Base-by-base conservation (phyloP, 2,797 vertebrate species). In the Phalanger gymnotis region DNA sequence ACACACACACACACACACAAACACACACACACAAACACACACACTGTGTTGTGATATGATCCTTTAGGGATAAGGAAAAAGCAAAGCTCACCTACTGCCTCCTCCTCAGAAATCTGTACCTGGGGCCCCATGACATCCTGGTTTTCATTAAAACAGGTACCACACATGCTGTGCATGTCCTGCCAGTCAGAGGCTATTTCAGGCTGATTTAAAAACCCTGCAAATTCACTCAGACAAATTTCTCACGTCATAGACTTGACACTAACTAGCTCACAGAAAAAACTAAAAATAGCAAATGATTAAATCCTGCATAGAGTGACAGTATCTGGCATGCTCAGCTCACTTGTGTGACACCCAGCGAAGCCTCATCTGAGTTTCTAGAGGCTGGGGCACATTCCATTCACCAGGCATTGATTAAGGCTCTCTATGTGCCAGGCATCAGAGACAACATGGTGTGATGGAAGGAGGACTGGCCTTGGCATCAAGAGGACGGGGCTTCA, bases 151-250 rank as follows among this genome's bases (percentile, higher is more conserved):
- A 91, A 95, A 34, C 91, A 90, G 52, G 52, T 66, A 92, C n/a
- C 31, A 53, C n/a, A 19, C 4, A 16, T 25, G 2, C 2, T 0
- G 19, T 28, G 14, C 54, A 54, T 52, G 81, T 93, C 92, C 51
- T 91, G 90, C 89, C 10, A 16, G 81, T 54, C 90, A 47, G 13
- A 92, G 51, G 90, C 34, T 95, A 52, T 91, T 95, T 95, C 40
- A 94, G 87, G 91, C 58, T 28, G 57, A 13, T 57, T 47, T 93
- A 94, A 53, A 22, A 93, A 89, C 30, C 92, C 30, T 47, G 34
- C 92, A 53, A 95, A 92, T 51, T 90, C 54, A 61, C 57, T 89
- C 57, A 97, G 94, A 57, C 95, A 91, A 96, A 95, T 93, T 95
- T 47, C 22, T 34, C 1, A 55, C 16, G 51, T 96, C 91, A 92